Conservation (phyloP, 2,888 invertebrate genomes). For the Acanthosoma haemorrhoidale region DNA sequence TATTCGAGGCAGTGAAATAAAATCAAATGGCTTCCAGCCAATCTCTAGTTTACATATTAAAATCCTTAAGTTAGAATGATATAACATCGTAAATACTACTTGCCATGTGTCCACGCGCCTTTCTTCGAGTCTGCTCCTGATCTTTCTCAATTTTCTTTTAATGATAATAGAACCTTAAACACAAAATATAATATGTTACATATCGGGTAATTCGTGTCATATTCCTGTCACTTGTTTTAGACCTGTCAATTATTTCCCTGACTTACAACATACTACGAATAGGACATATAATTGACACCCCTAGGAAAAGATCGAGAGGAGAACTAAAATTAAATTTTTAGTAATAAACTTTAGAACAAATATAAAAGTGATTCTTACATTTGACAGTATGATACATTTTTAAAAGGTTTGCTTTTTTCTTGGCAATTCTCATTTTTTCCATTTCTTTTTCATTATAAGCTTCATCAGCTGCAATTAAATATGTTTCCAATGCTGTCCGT, state of each 20-base stretch:
- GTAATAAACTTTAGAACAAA: background rate
- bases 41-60: no score
- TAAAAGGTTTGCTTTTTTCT: conserved; percentile 33
- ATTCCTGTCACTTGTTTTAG: no score
- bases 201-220: background rate
- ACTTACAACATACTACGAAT: background rate
- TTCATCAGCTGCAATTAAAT: background rate
- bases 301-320: no score
- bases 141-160: conserved; percentile 30
- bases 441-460: background rate
- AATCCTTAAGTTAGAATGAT: no score
- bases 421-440: background rate
- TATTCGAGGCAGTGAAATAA: no score
- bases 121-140: conserved; percentile 4
- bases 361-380: conserved; percentile 28
- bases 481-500: background rate
- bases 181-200: background rate
- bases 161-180: conserved; percentile 33
- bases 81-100: background rate
- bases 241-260: no score
- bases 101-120: background rate
- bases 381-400: conserved; percentile 36
- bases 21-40: no score
- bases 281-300: background rate
- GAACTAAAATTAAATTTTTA: no score